Conservation (phyloP, 2,888 invertebrate species). For the Crocallis elinguaria region DNA sequence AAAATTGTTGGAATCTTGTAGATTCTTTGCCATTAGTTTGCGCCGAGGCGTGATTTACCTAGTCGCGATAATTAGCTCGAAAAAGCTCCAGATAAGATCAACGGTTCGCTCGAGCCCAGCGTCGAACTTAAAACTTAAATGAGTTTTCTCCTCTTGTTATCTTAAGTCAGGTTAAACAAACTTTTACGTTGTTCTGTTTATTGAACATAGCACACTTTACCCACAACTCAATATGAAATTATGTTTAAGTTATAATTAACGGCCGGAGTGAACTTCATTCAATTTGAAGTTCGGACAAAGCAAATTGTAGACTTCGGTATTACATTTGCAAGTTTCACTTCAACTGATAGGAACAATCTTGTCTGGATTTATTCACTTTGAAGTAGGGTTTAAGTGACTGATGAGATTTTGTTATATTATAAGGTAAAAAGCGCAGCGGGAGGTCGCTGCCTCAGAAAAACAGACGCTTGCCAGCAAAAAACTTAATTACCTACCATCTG, state of each 20-base stretch:
- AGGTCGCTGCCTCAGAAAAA: too few species aligned
- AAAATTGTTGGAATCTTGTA: constrained; percentile 18
- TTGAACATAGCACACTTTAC: constrained; percentile 62
- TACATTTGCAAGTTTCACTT: constrained; percentile 23
- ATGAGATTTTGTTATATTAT: neutral
- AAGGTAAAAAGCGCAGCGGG: too few species aligned
- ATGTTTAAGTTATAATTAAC: constrained; percentile 70
- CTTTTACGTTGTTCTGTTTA: constrained; percentile 70
- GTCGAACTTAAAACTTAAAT: constrained; percentile 78
- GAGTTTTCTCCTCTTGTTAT: constrained; percentile 78
- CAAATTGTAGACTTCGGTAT: constrained; percentile 37
- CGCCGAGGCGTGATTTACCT: constrained; percentile 39
- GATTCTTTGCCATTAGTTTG: constrained; percentile 35
- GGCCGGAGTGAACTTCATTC: constrained; percentile 55
- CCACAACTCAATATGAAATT: constrained; percentile 65
- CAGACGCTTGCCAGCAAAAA: too few species aligned
- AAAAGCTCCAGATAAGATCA: constrained; percentile 62
- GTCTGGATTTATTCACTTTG: constrained; percentile 6
- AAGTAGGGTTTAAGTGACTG: neutral
- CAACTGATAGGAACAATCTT: constrained; percentile 12
- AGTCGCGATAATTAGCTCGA: constrained; percentile 57
- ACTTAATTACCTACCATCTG: too few species aligned
- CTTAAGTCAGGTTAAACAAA: constrained; percentile 66
- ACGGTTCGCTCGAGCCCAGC: constrained; percentile 50
- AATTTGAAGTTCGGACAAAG: constrained; percentile 52